phyloP scores from a whole-genome alignment of 2,888 invertebrate species.

The Tiliacea aurago region DNA sequence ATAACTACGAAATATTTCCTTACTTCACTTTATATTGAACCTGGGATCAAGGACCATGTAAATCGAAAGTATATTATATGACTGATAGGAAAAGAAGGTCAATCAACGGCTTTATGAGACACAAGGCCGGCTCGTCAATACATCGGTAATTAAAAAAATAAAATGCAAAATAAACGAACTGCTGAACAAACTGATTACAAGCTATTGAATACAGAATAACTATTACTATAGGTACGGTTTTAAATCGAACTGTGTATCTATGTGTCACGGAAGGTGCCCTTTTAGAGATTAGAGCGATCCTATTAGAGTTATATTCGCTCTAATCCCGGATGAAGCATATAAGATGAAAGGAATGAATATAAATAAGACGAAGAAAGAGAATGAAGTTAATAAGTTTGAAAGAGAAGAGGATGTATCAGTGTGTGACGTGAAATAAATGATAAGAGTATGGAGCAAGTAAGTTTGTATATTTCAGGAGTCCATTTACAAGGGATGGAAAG shows the following conservation, averaged over 20 bases:
- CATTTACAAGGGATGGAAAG: no score
- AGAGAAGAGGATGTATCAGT: no score
- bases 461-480: no score
- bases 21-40: background rate
- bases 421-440: no score
- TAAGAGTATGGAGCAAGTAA: no score
- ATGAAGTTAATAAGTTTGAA: no score
- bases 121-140: constrained; percentile 26
- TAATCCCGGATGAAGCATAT: no score
- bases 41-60: constrained; percentile 3
- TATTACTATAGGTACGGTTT: background rate
- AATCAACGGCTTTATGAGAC: constrained; percentile 15
- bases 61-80: constrained; percentile 26
- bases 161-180: constrained; percentile 3
- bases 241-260: background rate
- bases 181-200: constrained; percentile 3
- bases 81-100: constrained; percentile 26
- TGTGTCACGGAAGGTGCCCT: background rate
- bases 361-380: no score
- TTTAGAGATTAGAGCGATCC: background rate
- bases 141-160: constrained; percentile 4
- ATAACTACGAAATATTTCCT: background rate
- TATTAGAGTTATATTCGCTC: no score
- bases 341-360: no score
- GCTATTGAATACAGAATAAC: background rate